Percentiles rank a stretch among this genome's conserved stretches.
phyloP scores from a whole-genome alignment of 2,888 invertebrate species.

The Troides oblongomaculatus region DNA sequence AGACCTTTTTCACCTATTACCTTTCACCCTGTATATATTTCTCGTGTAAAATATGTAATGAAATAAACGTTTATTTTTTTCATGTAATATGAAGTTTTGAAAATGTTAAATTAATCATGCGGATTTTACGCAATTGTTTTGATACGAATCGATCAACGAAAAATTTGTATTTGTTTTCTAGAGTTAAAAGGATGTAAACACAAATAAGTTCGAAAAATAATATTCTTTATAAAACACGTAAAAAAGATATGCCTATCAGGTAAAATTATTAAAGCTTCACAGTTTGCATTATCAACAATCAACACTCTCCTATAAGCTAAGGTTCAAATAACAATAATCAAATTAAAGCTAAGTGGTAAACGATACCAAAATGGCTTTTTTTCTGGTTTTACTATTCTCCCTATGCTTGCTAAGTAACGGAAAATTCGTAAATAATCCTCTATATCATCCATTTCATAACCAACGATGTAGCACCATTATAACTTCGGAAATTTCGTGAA shows the following conservation, averaged over 20 bases:
- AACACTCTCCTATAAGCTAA: constrained; percentile 25
- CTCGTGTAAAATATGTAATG: too few relatives aligned
- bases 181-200: not conserved
- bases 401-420: not conserved
- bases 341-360: not conserved
- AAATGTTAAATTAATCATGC: too few relatives aligned
- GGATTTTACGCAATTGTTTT: too few relatives aligned
- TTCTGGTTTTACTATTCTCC: not conserved
- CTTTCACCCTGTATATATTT: too few relatives aligned
- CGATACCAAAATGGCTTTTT: not conserved
- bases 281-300: constrained; percentile 31
- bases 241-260: constrained; percentile 53
- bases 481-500: constrained; percentile 2
- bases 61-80: too few relatives aligned
- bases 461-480: constrained; percentile 4
- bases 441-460: not conserved
- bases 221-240: constrained; percentile 30
- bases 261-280: constrained; percentile 61
- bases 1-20: too few relatives aligned
- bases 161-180: too few relatives aligned
- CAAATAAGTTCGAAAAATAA: constrained; percentile 25
- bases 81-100: too few relatives aligned
- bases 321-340: constrained; percentile 20
- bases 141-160: too few relatives aligned
- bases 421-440: not conserved